phyloP scores from a whole-genome alignment of 2,113 vertebrate species.

The Sinocyclocheilus grahami region DNA sequence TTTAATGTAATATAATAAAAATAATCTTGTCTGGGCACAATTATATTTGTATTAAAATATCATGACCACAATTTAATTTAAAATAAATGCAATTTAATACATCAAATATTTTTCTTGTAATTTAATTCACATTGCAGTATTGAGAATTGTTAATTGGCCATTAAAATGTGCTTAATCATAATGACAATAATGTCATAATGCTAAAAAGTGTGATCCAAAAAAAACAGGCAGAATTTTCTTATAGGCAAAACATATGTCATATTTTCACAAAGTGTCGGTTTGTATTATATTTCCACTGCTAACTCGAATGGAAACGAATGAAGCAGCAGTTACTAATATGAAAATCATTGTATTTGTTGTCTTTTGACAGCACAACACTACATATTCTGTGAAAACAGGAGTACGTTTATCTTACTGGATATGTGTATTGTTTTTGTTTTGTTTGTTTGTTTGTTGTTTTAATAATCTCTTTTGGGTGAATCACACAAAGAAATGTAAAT shows the following conservation, averaged over 20 bases:
- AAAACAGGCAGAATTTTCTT: neutral
- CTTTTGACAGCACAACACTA: neutral
- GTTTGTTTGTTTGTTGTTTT: neutral
- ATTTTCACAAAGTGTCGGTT: neutral
- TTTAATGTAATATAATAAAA: too few relatives aligned
- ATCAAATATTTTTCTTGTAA: too few relatives aligned
- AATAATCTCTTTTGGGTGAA: neutral
- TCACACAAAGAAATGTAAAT: neutral
- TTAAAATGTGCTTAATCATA: neutral
- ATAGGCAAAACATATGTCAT: neutral
- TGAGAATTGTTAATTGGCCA: neutral
- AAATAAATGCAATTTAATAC: too few relatives aligned
- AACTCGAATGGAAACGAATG: neutral
- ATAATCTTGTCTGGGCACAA: too few relatives aligned
- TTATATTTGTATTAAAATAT: too few relatives aligned
- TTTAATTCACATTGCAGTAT: neutral
- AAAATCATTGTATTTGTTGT: neutral
- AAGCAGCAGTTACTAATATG: neutral
- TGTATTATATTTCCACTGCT: neutral
- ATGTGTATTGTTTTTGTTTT: neutral
- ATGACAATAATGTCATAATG: neutral
- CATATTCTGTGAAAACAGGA: constrained; percentile 15
- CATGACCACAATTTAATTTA: too few relatives aligned
- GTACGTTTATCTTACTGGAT: neutral
- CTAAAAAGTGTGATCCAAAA: neutral